phyloP scores from a whole-genome alignment of 1,140 invertebrate species.

The Chionoecetes opilio region DNA sequence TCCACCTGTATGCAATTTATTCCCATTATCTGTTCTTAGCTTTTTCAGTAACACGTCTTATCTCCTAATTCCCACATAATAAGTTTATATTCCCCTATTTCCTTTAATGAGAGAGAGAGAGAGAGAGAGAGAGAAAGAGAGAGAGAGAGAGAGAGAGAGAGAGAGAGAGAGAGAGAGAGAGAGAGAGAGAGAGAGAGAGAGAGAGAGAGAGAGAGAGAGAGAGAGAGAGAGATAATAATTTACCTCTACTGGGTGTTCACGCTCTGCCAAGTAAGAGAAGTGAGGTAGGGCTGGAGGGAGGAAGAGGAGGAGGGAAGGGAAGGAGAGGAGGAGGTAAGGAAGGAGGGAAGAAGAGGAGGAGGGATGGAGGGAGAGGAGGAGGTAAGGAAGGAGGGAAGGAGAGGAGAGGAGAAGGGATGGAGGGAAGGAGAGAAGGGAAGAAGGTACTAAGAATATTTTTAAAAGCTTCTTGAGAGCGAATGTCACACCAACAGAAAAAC shows the following conservation, averaged over 20 bases:
- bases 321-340: neutral
- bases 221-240: neutral
- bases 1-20: neutral
- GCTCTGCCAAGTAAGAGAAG: too few relatives aligned
- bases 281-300: too few relatives aligned
- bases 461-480: neutral
- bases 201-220: constrained; percentile 3
- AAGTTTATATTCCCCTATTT: neutral
- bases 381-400: neutral
- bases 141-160: constrained; percentile 27
- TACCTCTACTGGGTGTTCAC: too few relatives aligned
- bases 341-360: neutral
- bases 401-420: neutral
- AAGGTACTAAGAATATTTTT: neutral
- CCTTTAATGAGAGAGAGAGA: neutral
- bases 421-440: neutral
- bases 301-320: neutral
- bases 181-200: constrained; percentile 27
- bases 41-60: neutral
- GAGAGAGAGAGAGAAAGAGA: constrained; percentile 18
- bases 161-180: constrained; percentile 27
- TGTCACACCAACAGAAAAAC: too few relatives aligned
- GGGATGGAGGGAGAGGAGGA: neutral
- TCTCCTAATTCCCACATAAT: neutral
- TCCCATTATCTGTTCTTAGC: neutral